Evolutionary conservation across 2,113 vertebrate species (phyloP).

Genomic region (Patagioenas fasciata): DNA sequence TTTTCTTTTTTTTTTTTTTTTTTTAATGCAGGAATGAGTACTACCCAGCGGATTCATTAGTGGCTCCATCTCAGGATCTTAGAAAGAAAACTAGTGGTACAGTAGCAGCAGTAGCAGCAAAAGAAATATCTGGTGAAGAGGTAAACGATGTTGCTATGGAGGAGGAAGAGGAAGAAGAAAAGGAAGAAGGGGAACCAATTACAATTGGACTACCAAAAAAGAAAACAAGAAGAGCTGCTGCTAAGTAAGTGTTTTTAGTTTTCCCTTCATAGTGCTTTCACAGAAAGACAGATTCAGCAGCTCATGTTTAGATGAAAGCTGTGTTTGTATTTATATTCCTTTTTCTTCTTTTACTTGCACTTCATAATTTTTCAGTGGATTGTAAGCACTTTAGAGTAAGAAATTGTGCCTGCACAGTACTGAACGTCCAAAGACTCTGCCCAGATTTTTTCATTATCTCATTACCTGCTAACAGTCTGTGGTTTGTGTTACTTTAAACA

Average conservation of each 20-base stretch:
- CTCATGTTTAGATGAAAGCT: neutral
- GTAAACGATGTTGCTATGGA: conserved; percentile 38
- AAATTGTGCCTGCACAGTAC: too few relatives aligned
- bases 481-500: neutral
- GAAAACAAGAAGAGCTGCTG: conserved; percentile 86
- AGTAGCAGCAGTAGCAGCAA: neutral
- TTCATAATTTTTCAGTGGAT: neutral
- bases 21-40: conserved; percentile 86
- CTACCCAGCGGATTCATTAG: conserved; percentile 86
- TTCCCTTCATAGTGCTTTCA: neutral
- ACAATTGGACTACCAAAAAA: conserved; percentile 70
- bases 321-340: neutral
- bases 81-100: conserved; percentile 66
- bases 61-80: conserved; percentile 90
- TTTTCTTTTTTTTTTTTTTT: neutral
- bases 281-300: neutral
- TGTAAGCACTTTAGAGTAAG: neutral
- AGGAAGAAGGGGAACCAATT: conserved; percentile 58
- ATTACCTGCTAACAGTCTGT: neutral
- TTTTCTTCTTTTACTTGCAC: neutral
- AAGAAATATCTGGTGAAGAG: conserved; percentile 42
- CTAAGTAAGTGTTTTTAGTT: conserved; percentile 82
- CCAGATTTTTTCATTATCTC: neutral
- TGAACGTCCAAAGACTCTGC: neutral
- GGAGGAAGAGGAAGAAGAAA: conserved; percentile 57